These are phyloP conservation scores for Ataeniobius toweri DNA, from an alignment of 2,797 vertebrate genomes.

Conservation along the genomic window DNA sequence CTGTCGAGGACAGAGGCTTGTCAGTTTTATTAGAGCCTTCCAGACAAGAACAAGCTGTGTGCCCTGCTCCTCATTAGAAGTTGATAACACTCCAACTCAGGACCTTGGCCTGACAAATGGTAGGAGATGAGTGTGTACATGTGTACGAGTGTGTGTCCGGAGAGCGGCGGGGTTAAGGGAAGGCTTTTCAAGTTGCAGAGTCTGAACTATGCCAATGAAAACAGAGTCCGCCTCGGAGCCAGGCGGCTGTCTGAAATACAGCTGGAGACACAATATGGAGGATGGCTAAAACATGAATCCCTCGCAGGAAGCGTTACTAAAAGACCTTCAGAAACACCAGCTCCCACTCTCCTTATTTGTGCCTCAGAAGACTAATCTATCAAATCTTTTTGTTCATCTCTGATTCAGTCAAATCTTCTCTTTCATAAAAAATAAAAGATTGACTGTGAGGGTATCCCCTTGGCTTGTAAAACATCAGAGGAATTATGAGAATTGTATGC, in stretches of 20 bases:
- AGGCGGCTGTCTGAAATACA: constrained; percentile 78
- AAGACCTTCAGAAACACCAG: constrained; percentile 36
- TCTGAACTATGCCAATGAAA: constrained; percentile 79
- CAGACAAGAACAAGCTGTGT: constrained; percentile 77
- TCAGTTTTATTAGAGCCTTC: constrained; percentile 74
- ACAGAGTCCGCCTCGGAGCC: constrained; percentile 72
- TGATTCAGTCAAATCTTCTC: not conserved
- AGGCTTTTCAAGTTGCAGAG: constrained; percentile 76
- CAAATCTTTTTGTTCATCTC: constrained; percentile 3
- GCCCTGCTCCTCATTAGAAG: constrained; percentile 76
- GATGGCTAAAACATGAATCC: constrained; percentile 63
- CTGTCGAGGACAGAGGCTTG: constrained; percentile 58
- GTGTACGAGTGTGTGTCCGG: constrained; percentile 16
- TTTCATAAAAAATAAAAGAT: not conserved
- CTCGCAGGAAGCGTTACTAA: constrained; percentile 53
- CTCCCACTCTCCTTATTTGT: constrained; percentile 21
- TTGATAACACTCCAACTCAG: constrained; percentile 63
- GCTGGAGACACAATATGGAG: constrained; percentile 76
- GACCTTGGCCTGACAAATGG: constrained; percentile 76
- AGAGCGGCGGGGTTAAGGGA: constrained; percentile 62
- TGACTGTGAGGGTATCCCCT: too few relatives aligned
- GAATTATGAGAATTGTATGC: not conserved
- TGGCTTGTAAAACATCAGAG: too few relatives aligned
- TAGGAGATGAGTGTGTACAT: constrained; percentile 47
- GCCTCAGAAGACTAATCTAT: constrained; percentile 24